phyloP scores from a whole-genome alignment of 2,113 vertebrate species.

The Caretta caretta region DNA sequence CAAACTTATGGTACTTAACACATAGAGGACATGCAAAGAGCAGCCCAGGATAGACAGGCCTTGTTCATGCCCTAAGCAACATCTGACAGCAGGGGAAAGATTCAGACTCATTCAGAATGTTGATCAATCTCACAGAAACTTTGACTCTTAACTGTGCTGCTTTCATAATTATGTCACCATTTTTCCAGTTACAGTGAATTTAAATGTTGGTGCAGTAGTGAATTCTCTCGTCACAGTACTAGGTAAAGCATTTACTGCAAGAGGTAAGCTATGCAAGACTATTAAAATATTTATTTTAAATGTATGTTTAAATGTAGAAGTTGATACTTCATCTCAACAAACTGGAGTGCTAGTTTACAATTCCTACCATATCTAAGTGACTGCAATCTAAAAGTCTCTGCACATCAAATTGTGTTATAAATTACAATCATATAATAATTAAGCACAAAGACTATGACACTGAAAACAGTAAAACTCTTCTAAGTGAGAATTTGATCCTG shows the following conservation, averaged over 20 bases:
- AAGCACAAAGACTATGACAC: conserved; percentile 9
- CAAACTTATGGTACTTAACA: not conserved
- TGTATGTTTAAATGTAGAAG: not conserved
- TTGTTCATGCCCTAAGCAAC: not conserved
- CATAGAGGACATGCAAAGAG: not conserved
- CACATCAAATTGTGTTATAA: not conserved
- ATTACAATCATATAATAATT: conserved; percentile 19
- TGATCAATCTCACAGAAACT: not conserved
- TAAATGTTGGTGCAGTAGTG: not conserved
- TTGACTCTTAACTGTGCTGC: not conserved
- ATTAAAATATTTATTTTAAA: not conserved
- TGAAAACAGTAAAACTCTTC: conserved; percentile 21
- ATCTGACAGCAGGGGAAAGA: not conserved
- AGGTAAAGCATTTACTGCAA: not conserved
- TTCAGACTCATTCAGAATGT: rapidly evolving
- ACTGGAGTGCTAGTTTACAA: not conserved
- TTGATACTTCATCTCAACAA: not conserved
- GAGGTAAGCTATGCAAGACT: not conserved
- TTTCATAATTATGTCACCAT: not conserved
- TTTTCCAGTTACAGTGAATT: not conserved
- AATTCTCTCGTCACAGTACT: not conserved
- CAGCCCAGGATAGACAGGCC: not conserved
- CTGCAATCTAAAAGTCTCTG: conserved; percentile 18
- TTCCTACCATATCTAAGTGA: not conserved
- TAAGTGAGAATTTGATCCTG: not conserved